Evolutionary conservation across 1,140 invertebrate genomes (phyloP), one percentile per base, ranked within the genome.

Genomic region (Oppia nitens): DNA sequence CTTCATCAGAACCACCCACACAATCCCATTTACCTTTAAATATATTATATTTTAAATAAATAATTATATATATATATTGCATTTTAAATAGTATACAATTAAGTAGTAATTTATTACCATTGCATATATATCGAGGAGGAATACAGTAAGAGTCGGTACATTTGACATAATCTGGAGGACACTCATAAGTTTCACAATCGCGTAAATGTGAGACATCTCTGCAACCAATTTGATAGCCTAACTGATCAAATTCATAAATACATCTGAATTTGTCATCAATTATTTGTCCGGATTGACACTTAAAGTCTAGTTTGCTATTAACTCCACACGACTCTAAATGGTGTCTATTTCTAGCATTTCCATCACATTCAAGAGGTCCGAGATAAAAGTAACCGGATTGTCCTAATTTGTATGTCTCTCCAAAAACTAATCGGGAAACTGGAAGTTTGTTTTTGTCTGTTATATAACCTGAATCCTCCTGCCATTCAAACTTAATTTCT

Each of bases 101-200:
- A n/a, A n/a, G n/a, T n/a, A n/a, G n/a, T n/a, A n/a, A n/a, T n/a
- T 40, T 40, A 6, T 9, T 40, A 40, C 62, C 64, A 60, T 73
- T 69, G 62, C 72, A 73, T 9, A 64, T 60, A 29, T 68, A 68
- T 2, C 59, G 48, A 2, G 59, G 57, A 25, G 68, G 67, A n/a
- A 73, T 70, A 52, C 72, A 73, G 60, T 71, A 73, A 14, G 67
- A 68, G 27, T 67, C 63, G 3, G 67, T 64, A 62, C 72, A 73
- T 61, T 73, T 73, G 40, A 70, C 67, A 48, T 72, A 66, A 52
- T 66, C 61, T 24, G 20, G 26, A 6, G 62, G 57, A 61, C 72
- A 73, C n/a, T 59, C 27, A 47, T 66, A 67, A 11, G 65, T 32
- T 32, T 62, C 60, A 62, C 72, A 73, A 50, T 69, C 55, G 27